phyloP scores from a whole-genome alignment of 2,113 vertebrate species.

The Mobula hypostoma region DNA sequence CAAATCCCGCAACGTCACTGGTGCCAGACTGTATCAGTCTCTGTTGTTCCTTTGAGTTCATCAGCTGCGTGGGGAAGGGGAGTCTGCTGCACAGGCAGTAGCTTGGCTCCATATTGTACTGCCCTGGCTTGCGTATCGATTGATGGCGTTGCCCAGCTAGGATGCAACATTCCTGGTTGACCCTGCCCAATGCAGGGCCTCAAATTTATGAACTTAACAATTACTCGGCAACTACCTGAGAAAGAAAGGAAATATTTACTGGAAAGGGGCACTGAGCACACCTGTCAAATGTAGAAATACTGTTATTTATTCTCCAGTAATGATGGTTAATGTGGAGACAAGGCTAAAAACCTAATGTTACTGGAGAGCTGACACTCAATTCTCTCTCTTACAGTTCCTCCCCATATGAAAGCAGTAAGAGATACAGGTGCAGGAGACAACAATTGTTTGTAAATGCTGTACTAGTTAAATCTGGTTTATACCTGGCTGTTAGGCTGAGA shows the following conservation, averaged over 20 bases:
- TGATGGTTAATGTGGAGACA: neutral
- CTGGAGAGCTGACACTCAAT: neutral
- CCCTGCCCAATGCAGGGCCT: too few relatives aligned
- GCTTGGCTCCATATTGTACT: too few relatives aligned
- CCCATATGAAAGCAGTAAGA: neutral
- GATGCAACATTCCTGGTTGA: too few relatives aligned
- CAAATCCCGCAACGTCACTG: too few relatives aligned
- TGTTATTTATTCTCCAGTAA: neutral
- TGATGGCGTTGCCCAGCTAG: too few relatives aligned
- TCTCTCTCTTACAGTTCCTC: neutral
- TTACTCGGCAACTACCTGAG: neutral
- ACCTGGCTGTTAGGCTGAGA: neutral
- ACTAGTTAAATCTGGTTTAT: neutral
- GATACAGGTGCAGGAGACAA: neutral
- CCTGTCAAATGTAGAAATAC: neutral
- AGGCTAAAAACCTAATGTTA: neutral
- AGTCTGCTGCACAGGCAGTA: too few relatives aligned
- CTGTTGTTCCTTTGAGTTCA: too few relatives aligned
- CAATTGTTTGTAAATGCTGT: neutral
- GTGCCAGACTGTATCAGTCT: too few relatives aligned
- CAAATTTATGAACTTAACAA: neutral
- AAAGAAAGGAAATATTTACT: neutral
- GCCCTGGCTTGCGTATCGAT: too few relatives aligned
- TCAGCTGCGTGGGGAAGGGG: too few relatives aligned
- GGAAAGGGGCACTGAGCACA: neutral